Evolutionary conservation across 2,113 vertebrate species (phyloP), one percentile per base, ranked within the genome.

Genomic region (Lanius collurio): DNA sequence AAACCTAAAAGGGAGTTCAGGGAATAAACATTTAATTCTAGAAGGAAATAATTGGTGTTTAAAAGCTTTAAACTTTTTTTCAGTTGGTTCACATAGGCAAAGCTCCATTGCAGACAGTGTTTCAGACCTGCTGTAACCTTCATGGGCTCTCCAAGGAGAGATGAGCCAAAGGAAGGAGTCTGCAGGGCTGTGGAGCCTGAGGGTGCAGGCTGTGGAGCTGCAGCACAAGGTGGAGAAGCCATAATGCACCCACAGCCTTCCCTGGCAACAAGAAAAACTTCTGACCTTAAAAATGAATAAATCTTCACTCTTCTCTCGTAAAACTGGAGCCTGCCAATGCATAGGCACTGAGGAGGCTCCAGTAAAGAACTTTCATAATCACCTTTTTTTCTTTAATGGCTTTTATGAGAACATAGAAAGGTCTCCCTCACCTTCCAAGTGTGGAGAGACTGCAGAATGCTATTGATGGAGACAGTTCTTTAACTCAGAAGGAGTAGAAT

Each of bases 1-100:
- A 95, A 96, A 87, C 44, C 87, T 83, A 64, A 65, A 92, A 90
- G 49, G 31, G 71, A 81, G 85, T 50, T 93, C 76, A 78, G 82
- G 71, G 71, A 91, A 90, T 85, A 95, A 86, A 79, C 59, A 83
- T 74, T 78, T 81, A 50, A 67, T 91, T 89, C 85, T 79, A 80
- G 68, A 27, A n/a, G 37, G 14, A 42, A 60, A 81, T 78, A 55
- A 33, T 2, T 77, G 42, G 12, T 59, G 33, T 95, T 87, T 88
- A 90, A 93, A 88, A 92, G 79, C 64, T 75, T 88, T 53, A 86
- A 88, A 70, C 19, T 37, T 28, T 14, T 75, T 90, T 89, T 93
- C 56, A 60, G 24, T 17, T 17, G 41, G 60, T 69, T 91, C 47
- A 68, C 8, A 49, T 12, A 86, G 33, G 52, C 59, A 92, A 73